Evolutionary conservation across 2,797 vertebrate genomes (phyloP).

Genomic region (Lepidocolaptes lacrymiger): DNA sequence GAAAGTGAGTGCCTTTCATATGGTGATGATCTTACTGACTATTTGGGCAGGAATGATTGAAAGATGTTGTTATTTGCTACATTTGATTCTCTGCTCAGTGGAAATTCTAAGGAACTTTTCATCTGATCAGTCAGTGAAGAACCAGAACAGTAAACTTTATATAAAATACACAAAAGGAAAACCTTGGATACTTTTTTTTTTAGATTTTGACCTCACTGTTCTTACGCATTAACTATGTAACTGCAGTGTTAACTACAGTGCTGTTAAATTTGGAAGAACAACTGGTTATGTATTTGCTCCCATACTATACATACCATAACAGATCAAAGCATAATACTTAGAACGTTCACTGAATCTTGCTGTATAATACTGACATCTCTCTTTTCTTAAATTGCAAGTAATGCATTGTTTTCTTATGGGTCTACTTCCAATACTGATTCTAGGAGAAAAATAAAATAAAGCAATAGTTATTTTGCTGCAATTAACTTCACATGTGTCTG

Average conservation of each 20-base stretch:
- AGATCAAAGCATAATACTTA: slow-evolving; percentile 80
- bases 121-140: background rate
- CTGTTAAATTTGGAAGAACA: background rate
- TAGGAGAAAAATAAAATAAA: slow-evolving; percentile 74
- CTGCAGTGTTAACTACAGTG: background rate
- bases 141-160: background rate
- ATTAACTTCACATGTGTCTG: background rate
- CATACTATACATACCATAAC: slow-evolving; percentile 77
- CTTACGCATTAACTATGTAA: background rate
- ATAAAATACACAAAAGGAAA: background rate
- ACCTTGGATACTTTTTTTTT: background rate
- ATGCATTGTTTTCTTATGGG: slow-evolving; percentile 78
- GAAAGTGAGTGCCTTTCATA: slow-evolving; percentile 41
- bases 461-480: background rate
- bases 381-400: slow-evolving; percentile 82
- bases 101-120: slow-evolving; percentile 19
- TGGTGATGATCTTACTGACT: slow-evolving; percentile 43
- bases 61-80: slow-evolving; percentile 52
- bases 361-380: slow-evolving; percentile 83
- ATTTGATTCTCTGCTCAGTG: slow-evolving; percentile 35
- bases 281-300: background rate
- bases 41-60: slow-evolving; percentile 39
- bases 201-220: background rate
- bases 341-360: slow-evolving; percentile 79
- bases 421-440: slow-evolving; percentile 77